Evolutionary conservation across 1,140 invertebrate genomes (phyloP).

Genomic region (Ceratoteleas bidentatus): DNA sequence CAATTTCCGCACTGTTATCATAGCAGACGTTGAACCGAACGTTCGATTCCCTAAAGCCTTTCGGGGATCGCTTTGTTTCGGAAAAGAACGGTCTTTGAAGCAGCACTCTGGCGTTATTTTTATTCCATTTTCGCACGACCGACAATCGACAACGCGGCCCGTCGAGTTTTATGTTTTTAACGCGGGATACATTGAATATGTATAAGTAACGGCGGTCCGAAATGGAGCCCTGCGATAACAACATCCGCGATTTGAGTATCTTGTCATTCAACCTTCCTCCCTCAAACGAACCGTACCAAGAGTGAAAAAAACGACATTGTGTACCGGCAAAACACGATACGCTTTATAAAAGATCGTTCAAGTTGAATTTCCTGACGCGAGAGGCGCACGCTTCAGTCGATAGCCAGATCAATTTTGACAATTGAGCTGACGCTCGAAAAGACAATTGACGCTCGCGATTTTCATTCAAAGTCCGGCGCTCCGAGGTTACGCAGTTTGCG

Average conservation of each 20-base stretch:
- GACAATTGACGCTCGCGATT: constrained; percentile 22
- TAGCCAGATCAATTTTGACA: constrained; percentile 12
- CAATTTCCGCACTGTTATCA: no score
- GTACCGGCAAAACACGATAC: constrained; percentile 14
- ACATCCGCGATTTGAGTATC: constrained; percentile 53
- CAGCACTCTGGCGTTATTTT: constrained; percentile 32
- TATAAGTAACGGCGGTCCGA: constrained; percentile 42
- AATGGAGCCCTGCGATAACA: constrained; percentile 41
- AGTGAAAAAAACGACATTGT: constrained; percentile 23
- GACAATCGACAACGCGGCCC: constrained; percentile 23
- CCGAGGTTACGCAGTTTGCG: not conserved
- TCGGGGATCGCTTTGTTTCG: constrained; percentile 19
- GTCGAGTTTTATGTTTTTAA: constrained; percentile 49
- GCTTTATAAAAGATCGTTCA: constrained; percentile 32
- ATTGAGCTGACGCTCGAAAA: constrained; percentile 11
- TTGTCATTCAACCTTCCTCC: constrained; percentile 45
- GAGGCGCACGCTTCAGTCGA: constrained; percentile 1
- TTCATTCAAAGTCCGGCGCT: not conserved
- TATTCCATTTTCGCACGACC: constrained; percentile 31
- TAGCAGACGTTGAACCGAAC: not conserved
- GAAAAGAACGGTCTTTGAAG: constrained; percentile 34
- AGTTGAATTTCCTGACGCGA: constrained; percentile 33
- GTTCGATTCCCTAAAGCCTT: constrained; percentile 27
- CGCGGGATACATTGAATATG: constrained; percentile 55
- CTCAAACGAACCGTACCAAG: constrained; percentile 35